phyloP scores from a whole-genome alignment of 64 coral and sea anemone genomes.

The Montipora efflorescens region DNA sequence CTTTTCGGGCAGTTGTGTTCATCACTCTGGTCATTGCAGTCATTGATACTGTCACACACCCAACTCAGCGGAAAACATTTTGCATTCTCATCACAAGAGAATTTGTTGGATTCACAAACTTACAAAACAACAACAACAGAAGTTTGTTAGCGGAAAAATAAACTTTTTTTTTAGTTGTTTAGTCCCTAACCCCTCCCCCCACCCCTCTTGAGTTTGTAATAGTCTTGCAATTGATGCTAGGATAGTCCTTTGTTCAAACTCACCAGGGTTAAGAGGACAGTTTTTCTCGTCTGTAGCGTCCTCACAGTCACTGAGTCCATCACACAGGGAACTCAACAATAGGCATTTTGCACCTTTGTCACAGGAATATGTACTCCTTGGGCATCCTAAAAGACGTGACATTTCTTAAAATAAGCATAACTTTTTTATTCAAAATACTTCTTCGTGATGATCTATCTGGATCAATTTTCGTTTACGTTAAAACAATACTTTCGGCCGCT shows the following conservation, averaged over 20 bases:
- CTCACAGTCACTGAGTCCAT: slow-evolving; percentile 67
- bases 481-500: no score
- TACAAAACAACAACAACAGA: not conserved
- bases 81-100: slow-evolving; percentile 77
- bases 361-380: slow-evolving; percentile 71
- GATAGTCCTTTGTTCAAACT: not conserved
- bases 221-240: not conserved
- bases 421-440: no score
- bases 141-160: no score
- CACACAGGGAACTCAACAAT: slow-evolving; percentile 79
- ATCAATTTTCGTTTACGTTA: no score
- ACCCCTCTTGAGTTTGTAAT: not conserved
- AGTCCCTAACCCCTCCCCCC: no score
- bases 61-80: slow-evolving; percentile 93
- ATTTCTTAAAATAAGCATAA: not conserved
- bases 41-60: slow-evolving; percentile 89
- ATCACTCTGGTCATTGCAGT: slow-evolving; percentile 84
- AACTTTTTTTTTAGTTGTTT: no score
- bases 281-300: slow-evolving; percentile 85
- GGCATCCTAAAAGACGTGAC: slow-evolving; percentile 59
- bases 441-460: no score
- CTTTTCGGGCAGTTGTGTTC: slow-evolving; percentile 80
- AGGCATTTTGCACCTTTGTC: slow-evolving; percentile 81
- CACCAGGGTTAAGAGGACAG: slow-evolving; percentile 68
- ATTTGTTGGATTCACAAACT: slow-evolving; percentile 73